A percentile compares a stretch with the other conserved stretches of the same genome.
These are phyloP conservation scores for Periparus ater DNA, from an alignment of 2,797 vertebrate genomes.

Conservation along the genomic window DNA sequence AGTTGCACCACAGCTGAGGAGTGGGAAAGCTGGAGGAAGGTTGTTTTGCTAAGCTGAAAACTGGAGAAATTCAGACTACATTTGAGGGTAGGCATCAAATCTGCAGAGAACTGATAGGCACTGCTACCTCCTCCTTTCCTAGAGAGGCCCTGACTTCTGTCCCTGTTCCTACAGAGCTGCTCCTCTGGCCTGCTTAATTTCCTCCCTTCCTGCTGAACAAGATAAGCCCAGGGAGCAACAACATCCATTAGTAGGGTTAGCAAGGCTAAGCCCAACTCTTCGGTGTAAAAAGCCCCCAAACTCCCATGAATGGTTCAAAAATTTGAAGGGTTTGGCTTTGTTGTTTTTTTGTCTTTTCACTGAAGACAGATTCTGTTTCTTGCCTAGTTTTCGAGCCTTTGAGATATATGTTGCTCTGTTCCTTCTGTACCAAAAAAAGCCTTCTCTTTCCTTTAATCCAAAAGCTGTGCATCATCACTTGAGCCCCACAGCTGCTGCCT, in stretches of 20 bases:
- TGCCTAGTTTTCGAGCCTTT: neutral
- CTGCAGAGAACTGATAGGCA: conserved; percentile 13
- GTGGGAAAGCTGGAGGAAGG: neutral
- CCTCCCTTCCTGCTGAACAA: neutral
- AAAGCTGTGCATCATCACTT: neutral
- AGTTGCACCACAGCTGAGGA: neutral
- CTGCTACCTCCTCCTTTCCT: neutral
- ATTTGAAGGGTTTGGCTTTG: neutral
- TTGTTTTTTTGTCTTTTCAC: neutral
- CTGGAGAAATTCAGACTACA: neutral
- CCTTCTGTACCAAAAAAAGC: neutral
- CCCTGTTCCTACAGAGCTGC: neutral
- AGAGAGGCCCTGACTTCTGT: neutral
- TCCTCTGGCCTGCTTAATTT: neutral
- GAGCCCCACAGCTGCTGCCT: neutral
- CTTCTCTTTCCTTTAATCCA: neutral
- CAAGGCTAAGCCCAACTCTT: neutral
- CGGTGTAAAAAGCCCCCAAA: neutral
- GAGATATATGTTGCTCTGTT: neutral
- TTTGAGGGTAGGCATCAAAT: neutral
- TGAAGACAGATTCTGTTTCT: neutral
- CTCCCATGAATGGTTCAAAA: neutral
- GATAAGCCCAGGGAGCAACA: conserved; percentile 15
- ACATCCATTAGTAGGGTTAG: neutral
- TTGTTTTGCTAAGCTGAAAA: neutral